Evolutionary conservation across 2,113 vertebrate genomes (phyloP).

Genomic region (Ophthalmolycus amberensis): DNA sequence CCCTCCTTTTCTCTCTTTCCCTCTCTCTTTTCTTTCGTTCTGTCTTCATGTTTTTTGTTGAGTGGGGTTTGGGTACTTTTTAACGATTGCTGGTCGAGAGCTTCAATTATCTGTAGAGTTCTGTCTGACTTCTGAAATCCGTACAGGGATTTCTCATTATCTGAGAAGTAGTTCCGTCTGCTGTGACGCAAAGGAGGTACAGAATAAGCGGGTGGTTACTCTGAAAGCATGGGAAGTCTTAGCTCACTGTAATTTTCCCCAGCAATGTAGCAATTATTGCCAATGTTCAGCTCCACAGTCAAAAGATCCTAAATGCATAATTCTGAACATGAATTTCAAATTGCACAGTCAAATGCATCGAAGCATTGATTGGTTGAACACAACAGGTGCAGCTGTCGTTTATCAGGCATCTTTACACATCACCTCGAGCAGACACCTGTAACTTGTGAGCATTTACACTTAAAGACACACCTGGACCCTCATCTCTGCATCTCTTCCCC

Average conservation of each 20-base stretch:
- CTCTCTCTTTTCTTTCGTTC: not conserved
- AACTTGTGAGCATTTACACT: not conserved
- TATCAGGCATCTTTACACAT: slow-evolving; percentile 2
- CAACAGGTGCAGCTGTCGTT: not conserved
- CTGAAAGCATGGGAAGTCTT: not conserved
- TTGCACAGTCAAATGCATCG: not conserved
- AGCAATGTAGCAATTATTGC: not conserved
- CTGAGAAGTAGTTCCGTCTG: slow-evolving; percentile 17
- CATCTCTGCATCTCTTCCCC: not conserved
- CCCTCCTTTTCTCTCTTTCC: not conserved
- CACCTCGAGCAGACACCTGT: not conserved
- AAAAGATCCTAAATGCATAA: not conserved
- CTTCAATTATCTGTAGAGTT: slow-evolving; percentile 49
- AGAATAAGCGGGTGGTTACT: slow-evolving; percentile 11
- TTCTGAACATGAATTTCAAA: slow-evolving; percentile 8
- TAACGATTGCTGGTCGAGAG: slow-evolving; percentile 21
- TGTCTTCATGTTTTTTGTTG: slow-evolving; percentile 15
- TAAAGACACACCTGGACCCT: not conserved
- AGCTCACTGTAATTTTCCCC: not conserved
- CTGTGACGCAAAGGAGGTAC: not conserved
- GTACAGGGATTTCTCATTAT: slow-evolving; percentile 25
- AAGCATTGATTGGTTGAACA: not conserved
- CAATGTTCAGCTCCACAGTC: not conserved
- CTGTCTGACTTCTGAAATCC: slow-evolving; percentile 14
- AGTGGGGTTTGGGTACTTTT: slow-evolving; percentile 18